phyloP scores from a whole-genome alignment of 2,888 invertebrate genomes.

The Auanema freiburgensis region DNA sequence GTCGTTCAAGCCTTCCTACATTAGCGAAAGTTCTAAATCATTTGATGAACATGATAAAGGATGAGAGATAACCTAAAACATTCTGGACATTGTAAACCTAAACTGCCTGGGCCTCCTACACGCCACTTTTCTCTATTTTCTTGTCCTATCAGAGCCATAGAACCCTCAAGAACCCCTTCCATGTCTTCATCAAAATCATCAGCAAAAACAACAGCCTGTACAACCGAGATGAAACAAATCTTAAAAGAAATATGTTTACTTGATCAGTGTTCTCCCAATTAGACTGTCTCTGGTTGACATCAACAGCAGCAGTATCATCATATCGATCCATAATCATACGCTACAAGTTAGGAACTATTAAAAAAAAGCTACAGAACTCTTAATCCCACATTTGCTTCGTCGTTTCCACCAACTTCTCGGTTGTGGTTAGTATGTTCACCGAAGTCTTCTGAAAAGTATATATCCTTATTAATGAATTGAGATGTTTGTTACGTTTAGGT shows the following conservation, averaged over 20 bases:
- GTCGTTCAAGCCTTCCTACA: constrained; percentile 51
- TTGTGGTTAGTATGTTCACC: too few species aligned
- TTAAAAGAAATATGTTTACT: neutral
- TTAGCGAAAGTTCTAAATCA: constrained; percentile 57
- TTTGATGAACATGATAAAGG: neutral
- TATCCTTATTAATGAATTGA: neutral
- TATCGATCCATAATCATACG: too few species aligned
- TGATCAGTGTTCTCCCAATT: constrained; percentile 3
- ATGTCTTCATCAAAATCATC: constrained; percentile 46
- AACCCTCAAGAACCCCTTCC: constrained; percentile 18
- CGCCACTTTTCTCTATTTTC: constrained; percentile 30
- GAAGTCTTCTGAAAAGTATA: too few species aligned
- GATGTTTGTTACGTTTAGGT: neutral
- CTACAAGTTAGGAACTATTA: too few species aligned
- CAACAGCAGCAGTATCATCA: too few species aligned
- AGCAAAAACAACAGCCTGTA: constrained; percentile 42
- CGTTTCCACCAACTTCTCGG: neutral
- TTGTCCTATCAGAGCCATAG: constrained; percentile 5
- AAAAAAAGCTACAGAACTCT: too few species aligned
- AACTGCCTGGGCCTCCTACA: constrained; percentile 15
- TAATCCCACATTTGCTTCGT: constrained; percentile 2
- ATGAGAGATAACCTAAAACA: constrained; percentile 40
- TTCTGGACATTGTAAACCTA: constrained; percentile 47
- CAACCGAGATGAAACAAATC: neutral
- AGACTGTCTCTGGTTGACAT: neutral